phyloP scores from a whole-genome alignment of 35 echinoderm and acorn worm genomes.

The Chiridota heheva region DNA sequence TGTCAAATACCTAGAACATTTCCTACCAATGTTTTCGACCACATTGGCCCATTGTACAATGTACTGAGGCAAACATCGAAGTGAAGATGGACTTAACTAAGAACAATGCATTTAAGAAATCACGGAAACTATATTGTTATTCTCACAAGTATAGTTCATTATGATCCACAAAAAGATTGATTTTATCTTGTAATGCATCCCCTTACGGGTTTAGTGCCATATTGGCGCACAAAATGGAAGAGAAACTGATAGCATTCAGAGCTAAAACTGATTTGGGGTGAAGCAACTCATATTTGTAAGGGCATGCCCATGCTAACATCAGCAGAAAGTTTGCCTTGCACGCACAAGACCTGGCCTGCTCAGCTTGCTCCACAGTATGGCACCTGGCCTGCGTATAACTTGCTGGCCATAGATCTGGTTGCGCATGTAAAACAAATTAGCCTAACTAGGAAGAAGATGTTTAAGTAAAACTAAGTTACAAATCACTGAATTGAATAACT shows the following conservation, averaged over 20 bases:
- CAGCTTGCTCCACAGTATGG: no score
- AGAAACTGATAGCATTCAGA: slow-evolving; percentile 45
- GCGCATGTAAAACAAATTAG: no score
- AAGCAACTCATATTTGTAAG: no score
- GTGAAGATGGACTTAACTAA: slow-evolving; percentile 36
- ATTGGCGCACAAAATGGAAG: slow-evolving; percentile 36
- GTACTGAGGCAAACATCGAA: neutral
- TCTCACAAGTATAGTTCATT: slow-evolving; percentile 47
- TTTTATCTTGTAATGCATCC: slow-evolving; percentile 41
- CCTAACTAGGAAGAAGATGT: no score
- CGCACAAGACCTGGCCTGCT: no score
- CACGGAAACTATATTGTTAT: slow-evolving; percentile 42
- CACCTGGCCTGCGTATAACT: no score
- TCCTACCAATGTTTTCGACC: slow-evolving; percentile 15
- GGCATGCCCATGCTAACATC: slow-evolving; percentile 32
- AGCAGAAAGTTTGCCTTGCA: no score
- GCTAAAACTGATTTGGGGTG: no score
- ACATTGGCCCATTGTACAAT: slow-evolving; percentile 6
- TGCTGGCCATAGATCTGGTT: no score
- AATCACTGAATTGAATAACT: no score
- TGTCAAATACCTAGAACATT: slow-evolving; percentile 47
- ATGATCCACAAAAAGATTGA: slow-evolving; percentile 40
- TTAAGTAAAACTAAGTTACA: no score
- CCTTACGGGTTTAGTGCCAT: slow-evolving; percentile 51
- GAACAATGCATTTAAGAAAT: slow-evolving; percentile 38